Base-by-base conservation (phyloP, 2,888 invertebrate genomes). In the Ophion slaviceki region DNA sequence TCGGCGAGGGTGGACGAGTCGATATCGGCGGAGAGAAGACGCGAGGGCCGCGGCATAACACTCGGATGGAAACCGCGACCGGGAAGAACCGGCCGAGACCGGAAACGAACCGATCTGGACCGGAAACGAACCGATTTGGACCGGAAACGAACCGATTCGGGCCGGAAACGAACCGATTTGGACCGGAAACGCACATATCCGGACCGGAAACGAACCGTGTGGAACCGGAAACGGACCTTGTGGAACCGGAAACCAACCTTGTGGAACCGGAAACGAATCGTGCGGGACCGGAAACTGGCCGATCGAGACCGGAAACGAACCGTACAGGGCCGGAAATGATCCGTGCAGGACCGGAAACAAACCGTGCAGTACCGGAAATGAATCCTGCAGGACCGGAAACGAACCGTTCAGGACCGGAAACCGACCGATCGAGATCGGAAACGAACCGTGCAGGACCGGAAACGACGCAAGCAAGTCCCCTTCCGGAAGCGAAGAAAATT, bases 1-100 rank as follows among this genome's bases (percentile, higher is more conserved):
- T 87, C 59, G 93, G 92, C 0, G 89, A 91, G 24, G 92, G 92
- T 0, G 92, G 93, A 7, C 88, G 75, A 20, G 76, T 92, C n/a
- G 86, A 87, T 40, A 61, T 86, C 24, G 83, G 36, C 6, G 24
- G 62, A 11, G 17, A 24, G 10, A 64, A 20, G 17, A 76, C 5
- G 8, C 45, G 53, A n/a, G n/a, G 11, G 6, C 17, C 20, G 17
- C 32, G 28, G 10, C 72, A 45, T 14, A 20, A 66, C 14, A 40
- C 20, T 36, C 68, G 24, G 61, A 24, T 61, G 20, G 20, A 10
- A 61, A 20, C 8, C 10, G 8, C 59, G 66, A 14, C 2, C 14
- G 57, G 1, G 7, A 32, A 53, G n/a, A 61, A 20, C 3, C 61
- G 61, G 2, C 10, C 2, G 8, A 2, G 20, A 61, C 20, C 24